Evolutionary conservation across 2,797 vertebrate genomes (phyloP), one percentile per base, ranked within the genome.

Genomic region (Sylvilagus floridanus): DNA sequence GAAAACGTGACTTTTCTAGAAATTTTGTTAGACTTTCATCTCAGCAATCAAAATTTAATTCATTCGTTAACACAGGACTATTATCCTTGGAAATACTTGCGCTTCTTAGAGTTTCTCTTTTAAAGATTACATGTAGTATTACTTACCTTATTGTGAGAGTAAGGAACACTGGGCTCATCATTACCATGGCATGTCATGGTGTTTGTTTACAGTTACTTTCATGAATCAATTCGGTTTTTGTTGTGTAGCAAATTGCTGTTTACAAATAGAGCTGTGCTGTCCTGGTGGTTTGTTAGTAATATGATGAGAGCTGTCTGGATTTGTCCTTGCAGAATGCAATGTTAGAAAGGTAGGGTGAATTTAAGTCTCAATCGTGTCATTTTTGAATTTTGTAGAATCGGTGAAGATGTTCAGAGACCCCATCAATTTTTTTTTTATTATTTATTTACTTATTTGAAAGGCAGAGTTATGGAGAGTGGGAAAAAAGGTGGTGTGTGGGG

Each of bases 271-370:
- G 89, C 52, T 62, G 50, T 50, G 68, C 42, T 62, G 50, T 57
- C 63, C 42, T 95, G 93, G 78, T 91, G 93, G 65, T 88, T 94
- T 91, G 62, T 94, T 76, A 94, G 62, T 95, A 82, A 54, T 90
- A 60, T 1, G 26, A 30, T 86, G 52, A 47, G 21, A n/a, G n/a
- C 42, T 57, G 76, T 89, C 91, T 94, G 84, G 52, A 83, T 81
- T 85, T 75, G 42, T 60, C 66, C n/a, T 96, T 92, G 54, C 66
- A 85, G 71, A 89, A 69, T 47, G 76, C 71, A 94, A 37, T 83
- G 84, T 95, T 71, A 72, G 79, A 92, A 88, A 93, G 76, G 24
- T 68, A 71, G 93, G 42, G 88, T 91, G 78, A 84, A 28, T 91
- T 92, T 92, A 82, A 88, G 60, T 57, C 47, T 93, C 78, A 71